Evolutionary conservation across 2,113 vertebrate species (phyloP).

Genomic region (Neodon shergylaensis): DNA sequence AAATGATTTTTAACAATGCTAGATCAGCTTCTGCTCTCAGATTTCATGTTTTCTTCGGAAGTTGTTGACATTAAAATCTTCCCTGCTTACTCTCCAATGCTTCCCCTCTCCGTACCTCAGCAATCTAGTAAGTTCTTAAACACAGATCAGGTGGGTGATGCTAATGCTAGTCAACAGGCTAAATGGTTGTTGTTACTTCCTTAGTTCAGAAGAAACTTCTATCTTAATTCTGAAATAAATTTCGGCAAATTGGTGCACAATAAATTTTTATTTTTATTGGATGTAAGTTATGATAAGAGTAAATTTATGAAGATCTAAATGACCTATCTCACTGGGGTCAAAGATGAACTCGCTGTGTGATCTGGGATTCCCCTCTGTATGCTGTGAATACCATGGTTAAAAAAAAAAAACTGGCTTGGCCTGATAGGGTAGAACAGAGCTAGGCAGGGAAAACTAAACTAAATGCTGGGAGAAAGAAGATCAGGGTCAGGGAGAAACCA

Average conservation of each 20-base stretch:
- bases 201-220: neutral
- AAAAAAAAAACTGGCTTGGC: too few relatives aligned
- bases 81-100: neutral
- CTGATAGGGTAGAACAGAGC: too few relatives aligned
- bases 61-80: neutral
- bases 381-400: too few relatives aligned
- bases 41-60: slow-evolving; percentile 3
- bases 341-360: neutral
- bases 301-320: neutral
- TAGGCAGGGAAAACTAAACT: too few relatives aligned
- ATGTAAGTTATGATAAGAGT: neutral
- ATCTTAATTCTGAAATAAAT: slow-evolving; percentile 1
- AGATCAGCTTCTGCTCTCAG: neutral
- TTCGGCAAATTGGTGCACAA: neutral
- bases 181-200: neutral
- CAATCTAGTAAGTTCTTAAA: neutral
- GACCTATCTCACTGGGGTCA: neutral
- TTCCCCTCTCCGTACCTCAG: neutral
- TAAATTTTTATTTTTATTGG: neutral
- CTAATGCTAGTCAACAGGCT: neutral
- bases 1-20: neutral
- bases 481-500: too few relatives aligned
- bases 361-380: too few relatives aligned
- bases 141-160: neutral
- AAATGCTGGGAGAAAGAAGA: too few relatives aligned